A percentile compares a stretch with the other conserved stretches of the same genome.
These are phyloP conservation scores for Baronia brevicornis DNA, from an alignment of 2,888 invertebrate species.

Conservation along the genomic window DNA sequence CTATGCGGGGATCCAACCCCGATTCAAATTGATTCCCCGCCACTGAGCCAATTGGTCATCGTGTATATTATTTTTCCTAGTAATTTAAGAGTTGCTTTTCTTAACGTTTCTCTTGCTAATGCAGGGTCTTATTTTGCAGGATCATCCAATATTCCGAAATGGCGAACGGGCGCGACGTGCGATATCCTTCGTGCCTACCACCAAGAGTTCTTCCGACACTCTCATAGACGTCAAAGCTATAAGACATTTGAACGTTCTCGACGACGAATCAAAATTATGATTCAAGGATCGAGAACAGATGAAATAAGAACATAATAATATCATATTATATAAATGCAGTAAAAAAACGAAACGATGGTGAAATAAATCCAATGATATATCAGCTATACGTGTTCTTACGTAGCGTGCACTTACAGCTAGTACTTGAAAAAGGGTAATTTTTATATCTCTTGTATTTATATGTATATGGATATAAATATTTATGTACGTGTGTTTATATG, in stretches of 20 bases:
- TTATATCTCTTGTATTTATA: too few species aligned
- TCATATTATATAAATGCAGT: neutral
- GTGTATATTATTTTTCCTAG: too few species aligned
- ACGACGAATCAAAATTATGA: slow-evolving; percentile 52
- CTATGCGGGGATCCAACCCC: too few species aligned
- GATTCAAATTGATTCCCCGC: too few species aligned
- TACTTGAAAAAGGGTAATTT: too few species aligned
- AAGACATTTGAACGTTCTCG: slow-evolving; percentile 51
- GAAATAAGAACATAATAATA: slow-evolving; percentile 6
- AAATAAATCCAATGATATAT: neutral
- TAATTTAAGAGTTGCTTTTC: too few species aligned
- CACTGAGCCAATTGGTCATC: too few species aligned
- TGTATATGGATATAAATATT: too few species aligned
- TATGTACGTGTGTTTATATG: too few species aligned
- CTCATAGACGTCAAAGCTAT: slow-evolving; percentile 63
- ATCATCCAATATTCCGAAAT: slow-evolving; percentile 70
- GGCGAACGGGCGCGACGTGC: slow-evolving; percentile 79
- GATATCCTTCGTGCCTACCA: slow-evolving; percentile 82
- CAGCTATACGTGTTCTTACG: too few species aligned
- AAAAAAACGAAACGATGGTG: neutral
- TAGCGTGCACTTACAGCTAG: too few species aligned
- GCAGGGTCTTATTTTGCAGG: slow-evolving; percentile 41
- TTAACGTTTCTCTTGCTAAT: too few species aligned
- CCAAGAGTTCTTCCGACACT: slow-evolving; percentile 70
- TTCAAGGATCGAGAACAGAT: neutral